Conservation (phyloP, 2,113 vertebrate genomes). For the Poeciliopsis occidentalis region DNA sequence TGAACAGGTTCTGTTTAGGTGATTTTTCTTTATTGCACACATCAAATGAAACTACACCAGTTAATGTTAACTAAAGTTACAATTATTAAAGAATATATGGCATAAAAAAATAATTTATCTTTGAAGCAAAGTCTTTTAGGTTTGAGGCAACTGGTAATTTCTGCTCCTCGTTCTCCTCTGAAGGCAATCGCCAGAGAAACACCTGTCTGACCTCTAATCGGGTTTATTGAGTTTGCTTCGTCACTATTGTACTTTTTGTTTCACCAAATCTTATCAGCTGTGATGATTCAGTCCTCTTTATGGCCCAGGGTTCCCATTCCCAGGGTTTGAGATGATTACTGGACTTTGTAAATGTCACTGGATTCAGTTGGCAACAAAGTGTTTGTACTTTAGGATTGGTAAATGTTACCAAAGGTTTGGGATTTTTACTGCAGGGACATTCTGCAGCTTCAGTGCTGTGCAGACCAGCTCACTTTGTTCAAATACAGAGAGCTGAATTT, state of each 20-base stretch:
- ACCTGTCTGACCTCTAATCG: not conserved
- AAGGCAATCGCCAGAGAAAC: not conserved
- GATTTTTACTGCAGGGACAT: not conserved
- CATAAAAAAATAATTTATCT: not conserved
- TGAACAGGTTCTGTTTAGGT: not conserved
- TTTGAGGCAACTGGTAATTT: too few relatives aligned
- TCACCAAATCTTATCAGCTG: not conserved
- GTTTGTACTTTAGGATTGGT: not conserved
- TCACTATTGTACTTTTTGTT: not conserved
- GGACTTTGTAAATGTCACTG: slow-evolving; percentile 2
- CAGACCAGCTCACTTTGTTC: not conserved
- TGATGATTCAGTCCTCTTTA: not conserved
- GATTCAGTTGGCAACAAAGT: not conserved
- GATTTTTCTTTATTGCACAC: not conserved
- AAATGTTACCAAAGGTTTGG: not conserved
- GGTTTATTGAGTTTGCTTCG: not conserved
- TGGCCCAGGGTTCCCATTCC: not conserved
- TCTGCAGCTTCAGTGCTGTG: not conserved
- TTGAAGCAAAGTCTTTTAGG: not conserved
- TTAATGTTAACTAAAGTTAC: too few relatives aligned
- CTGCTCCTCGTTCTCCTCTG: not conserved
- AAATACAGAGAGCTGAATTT: not conserved
- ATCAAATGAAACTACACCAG: not conserved
- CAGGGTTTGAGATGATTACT: not conserved
- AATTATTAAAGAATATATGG: too few relatives aligned